Conservation (phyloP, 1,140 invertebrate species). For the Schlechtendalia chinensis region DNA sequence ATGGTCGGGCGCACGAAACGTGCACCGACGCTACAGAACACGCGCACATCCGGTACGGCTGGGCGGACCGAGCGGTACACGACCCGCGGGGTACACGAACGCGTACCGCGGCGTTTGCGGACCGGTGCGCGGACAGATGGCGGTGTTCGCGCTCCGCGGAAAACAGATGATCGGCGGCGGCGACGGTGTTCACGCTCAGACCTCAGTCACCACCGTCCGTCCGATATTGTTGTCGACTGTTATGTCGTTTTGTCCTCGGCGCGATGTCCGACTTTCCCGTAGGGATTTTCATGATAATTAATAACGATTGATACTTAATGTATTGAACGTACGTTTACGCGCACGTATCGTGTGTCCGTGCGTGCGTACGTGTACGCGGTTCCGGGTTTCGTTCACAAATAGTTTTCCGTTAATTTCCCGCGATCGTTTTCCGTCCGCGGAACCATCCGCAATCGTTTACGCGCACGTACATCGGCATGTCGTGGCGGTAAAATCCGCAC, state of each 20-base stretch:
- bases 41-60: too few species aligned
- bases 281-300: not conserved
- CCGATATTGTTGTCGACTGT: slow-evolving; percentile 17
- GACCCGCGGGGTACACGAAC: too few species aligned
- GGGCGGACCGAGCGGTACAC: too few species aligned
- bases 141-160: not conserved
- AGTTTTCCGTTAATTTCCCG: not conserved
- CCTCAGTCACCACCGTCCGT: slow-evolving; percentile 4
- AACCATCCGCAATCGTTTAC: not conserved
- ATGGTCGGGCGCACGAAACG: too few species aligned
- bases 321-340: not conserved
- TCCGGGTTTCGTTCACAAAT: not conserved
- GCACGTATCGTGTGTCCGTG: not conserved
- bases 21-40: too few species aligned
- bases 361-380: not conserved
- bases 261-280: not conserved
- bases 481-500: too few species aligned
- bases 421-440: not conserved
- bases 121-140: not conserved
- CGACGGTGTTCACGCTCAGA: not conserved
- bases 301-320: not conserved
- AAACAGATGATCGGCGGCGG: slow-evolving; percentile 20
- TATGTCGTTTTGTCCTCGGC: slow-evolving; percentile 5
- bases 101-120: too few species aligned
- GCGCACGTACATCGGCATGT: too few species aligned